A percentile compares a stretch with the other conserved stretches of the same genome.
phyloP scores from a whole-genome alignment of 2,113 vertebrate genomes.

The Leptobrachium leishanense region DNA sequence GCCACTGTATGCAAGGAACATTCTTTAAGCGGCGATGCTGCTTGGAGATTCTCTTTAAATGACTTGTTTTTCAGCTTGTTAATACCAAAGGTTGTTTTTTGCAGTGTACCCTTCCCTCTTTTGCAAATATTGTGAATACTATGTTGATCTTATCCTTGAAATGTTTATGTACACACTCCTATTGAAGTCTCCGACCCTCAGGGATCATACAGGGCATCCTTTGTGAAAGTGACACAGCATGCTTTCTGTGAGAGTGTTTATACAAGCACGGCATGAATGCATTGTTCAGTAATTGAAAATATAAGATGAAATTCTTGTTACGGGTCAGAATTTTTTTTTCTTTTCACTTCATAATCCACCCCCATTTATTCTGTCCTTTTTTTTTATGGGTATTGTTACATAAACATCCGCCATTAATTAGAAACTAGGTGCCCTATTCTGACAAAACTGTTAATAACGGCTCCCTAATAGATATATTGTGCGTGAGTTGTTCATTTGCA shows the following conservation, averaged over 20 bases:
- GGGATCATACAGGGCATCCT: background rate
- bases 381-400: too few species aligned
- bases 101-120: background rate
- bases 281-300: background rate
- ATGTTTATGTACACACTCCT: background rate
- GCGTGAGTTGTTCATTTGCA: too few species aligned
- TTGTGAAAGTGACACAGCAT: conserved; percentile 1
- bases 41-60: background rate
- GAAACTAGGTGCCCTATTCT: too few species aligned
- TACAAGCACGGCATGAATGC: conserved; percentile 2
- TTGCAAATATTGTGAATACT: conserved; percentile 1
- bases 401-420: too few species aligned
- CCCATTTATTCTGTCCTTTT: too few species aligned
- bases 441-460: too few species aligned
- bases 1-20: too few species aligned
- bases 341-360: too few species aligned
- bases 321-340: background rate
- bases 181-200: background rate
- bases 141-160: conserved; percentile 13
- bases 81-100: background rate
- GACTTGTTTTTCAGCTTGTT: background rate
- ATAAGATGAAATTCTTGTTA: background rate
- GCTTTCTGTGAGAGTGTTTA: conserved; percentile 8
- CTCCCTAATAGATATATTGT: too few species aligned
- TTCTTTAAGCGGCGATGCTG: too few species aligned